These are phyloP conservation scores for Myathropa florea DNA, from an alignment of 2,888 invertebrate genomes.

Conservation along the genomic window DNA sequence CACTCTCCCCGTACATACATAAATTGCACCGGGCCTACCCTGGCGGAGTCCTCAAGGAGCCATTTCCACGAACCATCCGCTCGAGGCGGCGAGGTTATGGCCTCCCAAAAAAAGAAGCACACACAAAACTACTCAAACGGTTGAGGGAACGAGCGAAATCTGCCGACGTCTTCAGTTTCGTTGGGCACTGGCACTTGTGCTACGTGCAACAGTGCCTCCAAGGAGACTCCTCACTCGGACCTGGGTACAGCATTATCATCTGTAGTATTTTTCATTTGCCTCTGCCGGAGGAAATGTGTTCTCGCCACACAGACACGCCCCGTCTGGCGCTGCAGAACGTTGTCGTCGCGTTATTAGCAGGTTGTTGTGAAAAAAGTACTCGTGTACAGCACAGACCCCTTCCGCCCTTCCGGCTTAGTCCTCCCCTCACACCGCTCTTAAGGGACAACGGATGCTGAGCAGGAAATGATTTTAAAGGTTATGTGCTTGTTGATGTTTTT, in stretches of 20 bases:
- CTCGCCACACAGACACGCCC: constrained; percentile 49
- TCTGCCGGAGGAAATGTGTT: constrained; percentile 40
- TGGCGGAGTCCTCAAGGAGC: constrained; percentile 49
- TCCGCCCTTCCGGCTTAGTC: not conserved
- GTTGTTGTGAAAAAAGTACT: constrained; percentile 24
- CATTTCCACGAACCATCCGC: constrained; percentile 33
- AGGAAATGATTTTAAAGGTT: constrained; percentile 62
- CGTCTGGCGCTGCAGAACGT: constrained; percentile 41
- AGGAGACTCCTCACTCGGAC: constrained; percentile 35
- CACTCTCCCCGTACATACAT: constrained; percentile 8
- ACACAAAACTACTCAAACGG: not conserved
- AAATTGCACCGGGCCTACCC: constrained; percentile 54
- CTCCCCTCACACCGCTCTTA: constrained; percentile 39
- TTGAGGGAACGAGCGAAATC: constrained; percentile 8
- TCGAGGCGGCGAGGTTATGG: constrained; percentile 62
- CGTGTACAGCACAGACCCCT: not conserved
- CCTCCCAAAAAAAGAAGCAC: constrained; percentile 48
- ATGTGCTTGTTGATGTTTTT: constrained; percentile 58
- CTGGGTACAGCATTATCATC: constrained; percentile 53
- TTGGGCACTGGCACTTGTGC: constrained; percentile 10
- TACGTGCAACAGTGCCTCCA: constrained; percentile 64
- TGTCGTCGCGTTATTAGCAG: constrained; percentile 60
- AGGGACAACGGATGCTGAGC: constrained; percentile 33
- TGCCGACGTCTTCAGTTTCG: constrained; percentile 66
- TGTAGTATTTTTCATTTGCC: constrained; percentile 55